phyloP scores from a whole-genome alignment of 2,797 vertebrate genomes.

The Amphiprion clarkii region DNA sequence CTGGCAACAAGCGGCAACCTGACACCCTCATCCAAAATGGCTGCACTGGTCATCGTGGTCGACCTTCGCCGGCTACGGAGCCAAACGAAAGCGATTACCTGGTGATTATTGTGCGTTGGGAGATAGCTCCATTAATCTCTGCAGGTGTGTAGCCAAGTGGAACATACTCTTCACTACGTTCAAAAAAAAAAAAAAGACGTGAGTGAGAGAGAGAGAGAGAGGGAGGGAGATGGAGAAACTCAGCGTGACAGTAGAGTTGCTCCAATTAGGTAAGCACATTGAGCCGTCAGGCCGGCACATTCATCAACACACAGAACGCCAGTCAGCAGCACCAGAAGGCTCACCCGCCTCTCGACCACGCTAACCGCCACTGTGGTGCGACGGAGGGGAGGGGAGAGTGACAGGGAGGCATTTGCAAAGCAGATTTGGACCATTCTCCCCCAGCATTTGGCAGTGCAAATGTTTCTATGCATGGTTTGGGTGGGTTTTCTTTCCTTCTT shows the following conservation, averaged over 20 bases:
- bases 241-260: constrained; percentile 75
- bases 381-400: constrained; percentile 21
- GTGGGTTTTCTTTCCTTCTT: constrained; percentile 35
- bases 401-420: constrained; percentile 64
- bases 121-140: constrained; percentile 84
- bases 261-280: constrained; percentile 86
- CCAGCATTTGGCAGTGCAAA: constrained; percentile 58
- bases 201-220: constrained; percentile 34
- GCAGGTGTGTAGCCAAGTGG: constrained; percentile 72
- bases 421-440: constrained; percentile 66
- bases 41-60: constrained; percentile 54
- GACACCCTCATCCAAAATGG: constrained; percentile 61
- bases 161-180: constrained; percentile 61
- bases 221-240: constrained; percentile 57
- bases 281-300: constrained; percentile 81
- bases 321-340: constrained; percentile 72
- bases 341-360: constrained; percentile 34
- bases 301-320: constrained; percentile 79
- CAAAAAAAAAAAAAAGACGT: constrained; percentile 42
- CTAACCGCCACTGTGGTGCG: constrained; percentile 54
- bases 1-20: constrained; percentile 35
- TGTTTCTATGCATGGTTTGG: constrained; percentile 60
- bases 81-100: constrained; percentile 77
- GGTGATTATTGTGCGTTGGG: constrained; percentile 80
- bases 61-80: constrained; percentile 71